Evolutionary conservation across 2,113 vertebrate genomes (phyloP), one percentile per base, ranked within the genome.

Genomic region (Rhegmatorhina hoffmannsi): DNA sequence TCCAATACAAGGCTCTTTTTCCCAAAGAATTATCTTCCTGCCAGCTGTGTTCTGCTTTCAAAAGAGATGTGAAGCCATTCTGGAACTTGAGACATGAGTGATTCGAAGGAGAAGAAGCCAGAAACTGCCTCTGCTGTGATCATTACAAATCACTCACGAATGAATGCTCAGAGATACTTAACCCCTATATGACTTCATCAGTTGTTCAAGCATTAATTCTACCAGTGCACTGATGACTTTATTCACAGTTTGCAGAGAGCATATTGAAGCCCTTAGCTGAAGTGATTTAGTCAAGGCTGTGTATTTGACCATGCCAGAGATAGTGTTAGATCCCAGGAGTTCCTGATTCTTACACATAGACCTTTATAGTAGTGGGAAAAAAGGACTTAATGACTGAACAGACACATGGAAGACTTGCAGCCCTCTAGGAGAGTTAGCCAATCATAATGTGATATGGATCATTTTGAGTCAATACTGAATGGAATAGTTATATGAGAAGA

Each of bases 71-170:
- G 88, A 95, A 93, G 34, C 82, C 24, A 7, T 78, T 85, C 83
- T 95, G 64, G 92, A 95, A 88, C 86, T 70, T 75, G 34, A 93
- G 85, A 63, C 46, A 43, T 56, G 50, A 85, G 43, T 50, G 64
- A 94, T 84, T 95, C 75, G 72, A 86, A 90, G 84, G 84, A 92
- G 84, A 66, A 87, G 72, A 91, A 94, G 66, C 43, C 60, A 95
- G 75, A 85, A 93, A n/a, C 59, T 84, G 28, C 33, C 56, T 87
- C 49, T 93, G 29, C 68, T 84, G 25, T 82, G 60, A 43, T 92
- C 76, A 38, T 88, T 92, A 60, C 72, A 56, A 88, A 78, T 94
- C 80, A 56, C 24, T 81, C 24, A 31, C 24, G 52, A 89, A 85
- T 85, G 29, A 91, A 90, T 52, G 13, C 90, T 77, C 5, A 0